These are phyloP conservation scores for Hyles euphorbiae DNA, from an alignment of 1,140 invertebrate genomes.

Conservation along the genomic window DNA sequence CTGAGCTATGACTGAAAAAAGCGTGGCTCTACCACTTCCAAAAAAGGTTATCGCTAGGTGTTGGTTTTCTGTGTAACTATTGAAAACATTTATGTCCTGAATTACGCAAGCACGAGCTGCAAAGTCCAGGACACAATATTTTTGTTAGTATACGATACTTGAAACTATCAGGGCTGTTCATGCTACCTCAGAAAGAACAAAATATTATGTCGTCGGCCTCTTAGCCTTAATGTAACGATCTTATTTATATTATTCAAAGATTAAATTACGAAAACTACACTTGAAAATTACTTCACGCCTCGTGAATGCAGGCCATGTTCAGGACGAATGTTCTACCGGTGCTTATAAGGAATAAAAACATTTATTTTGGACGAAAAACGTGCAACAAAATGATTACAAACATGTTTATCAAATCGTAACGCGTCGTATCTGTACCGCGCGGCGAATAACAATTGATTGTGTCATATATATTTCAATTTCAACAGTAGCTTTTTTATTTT, in stretches of 20 bases:
- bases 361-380: constrained; percentile 29
- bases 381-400: constrained; percentile 37
- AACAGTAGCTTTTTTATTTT: too few relatives aligned
- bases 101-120: too few relatives aligned
- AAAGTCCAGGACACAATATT: too few relatives aligned
- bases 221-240: constrained; percentile 14
- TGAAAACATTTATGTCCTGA: too few relatives aligned
- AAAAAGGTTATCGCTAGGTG: too few relatives aligned
- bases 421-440: constrained; percentile 21
- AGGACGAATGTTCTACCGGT: constrained; percentile 23
- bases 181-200: background rate
- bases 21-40: too few relatives aligned
- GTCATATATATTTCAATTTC: constrained; percentile 9
- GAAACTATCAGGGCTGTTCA: background rate
- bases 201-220: constrained; percentile 6
- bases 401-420: constrained; percentile 30
- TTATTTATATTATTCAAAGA: constrained; percentile 15
- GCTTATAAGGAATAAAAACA: constrained; percentile 35
- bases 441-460: constrained; percentile 35
- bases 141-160: too few relatives aligned
- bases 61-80: too few relatives aligned
- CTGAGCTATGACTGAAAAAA: too few relatives aligned
- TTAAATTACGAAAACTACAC: constrained; percentile 17
- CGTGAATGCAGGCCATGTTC: constrained; percentile 19
- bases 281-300: constrained; percentile 19